phyloP scores from a whole-genome alignment of 1,140 invertebrate species.

The Sycobia sp. region DNA sequence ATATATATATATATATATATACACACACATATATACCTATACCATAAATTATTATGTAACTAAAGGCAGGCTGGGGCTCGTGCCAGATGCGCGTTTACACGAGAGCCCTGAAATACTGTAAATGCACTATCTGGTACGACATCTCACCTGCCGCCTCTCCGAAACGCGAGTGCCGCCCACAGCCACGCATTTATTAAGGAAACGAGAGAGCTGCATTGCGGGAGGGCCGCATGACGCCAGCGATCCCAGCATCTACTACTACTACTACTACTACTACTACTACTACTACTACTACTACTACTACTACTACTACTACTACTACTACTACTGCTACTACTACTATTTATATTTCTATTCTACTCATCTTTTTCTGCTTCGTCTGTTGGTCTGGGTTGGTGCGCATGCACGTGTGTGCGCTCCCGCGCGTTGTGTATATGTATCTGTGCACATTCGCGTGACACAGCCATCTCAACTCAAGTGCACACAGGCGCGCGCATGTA shows the following conservation, averaged over 20 bases:
- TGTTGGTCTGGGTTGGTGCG: too few species aligned
- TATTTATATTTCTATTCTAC: neutral
- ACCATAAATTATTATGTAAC: too few species aligned
- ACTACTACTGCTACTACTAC: slow-evolving; percentile 1
- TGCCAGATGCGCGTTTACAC: slow-evolving; percentile 98
- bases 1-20: too few species aligned
- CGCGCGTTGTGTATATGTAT: too few species aligned
- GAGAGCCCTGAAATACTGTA: slow-evolving; percentile 84
- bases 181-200: too few species aligned
- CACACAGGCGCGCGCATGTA: too few species aligned
- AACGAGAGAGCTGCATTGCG: too few species aligned
- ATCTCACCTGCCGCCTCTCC: slow-evolving; percentile 65
- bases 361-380: too few species aligned
- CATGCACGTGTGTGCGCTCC: too few species aligned
- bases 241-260: slow-evolving; percentile 4
- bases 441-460: too few species aligned
- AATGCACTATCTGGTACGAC: slow-evolving; percentile 99
- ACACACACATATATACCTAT: too few species aligned
- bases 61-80: slow-evolving; percentile 77
- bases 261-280: neutral
- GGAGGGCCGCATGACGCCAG: slow-evolving; percentile 5
- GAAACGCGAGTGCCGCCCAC: slow-evolving; percentile 51
- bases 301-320: neutral
- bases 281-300: slow-evolving; percentile 13
- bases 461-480: too few species aligned